Evolutionary conservation across 2,113 vertebrate species (phyloP).

Genomic region (Trematomus loennbergii): DNA sequence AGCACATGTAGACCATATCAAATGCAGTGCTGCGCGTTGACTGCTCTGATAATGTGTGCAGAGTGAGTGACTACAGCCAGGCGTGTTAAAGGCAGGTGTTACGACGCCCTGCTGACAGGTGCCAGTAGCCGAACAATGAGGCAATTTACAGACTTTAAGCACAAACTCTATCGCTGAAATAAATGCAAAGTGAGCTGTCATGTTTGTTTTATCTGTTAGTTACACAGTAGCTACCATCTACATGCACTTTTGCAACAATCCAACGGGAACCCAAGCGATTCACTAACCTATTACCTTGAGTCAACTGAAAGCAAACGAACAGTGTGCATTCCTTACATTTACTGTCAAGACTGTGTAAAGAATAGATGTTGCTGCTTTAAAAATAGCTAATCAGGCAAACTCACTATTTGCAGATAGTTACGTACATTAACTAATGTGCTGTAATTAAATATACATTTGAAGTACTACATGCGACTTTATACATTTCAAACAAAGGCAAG

Average conservation of each 20-base stretch:
- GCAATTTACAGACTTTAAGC: background rate
- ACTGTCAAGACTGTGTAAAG: background rate
- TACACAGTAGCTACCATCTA: background rate
- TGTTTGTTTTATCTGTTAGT: background rate
- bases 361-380: background rate
- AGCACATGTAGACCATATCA: background rate
- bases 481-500: background rate
- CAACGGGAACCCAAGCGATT: background rate
- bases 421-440: too few relatives aligned
- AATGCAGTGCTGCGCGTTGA: background rate
- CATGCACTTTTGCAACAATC: background rate
- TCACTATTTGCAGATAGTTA: background rate
- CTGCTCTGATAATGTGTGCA: background rate
- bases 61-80: conserved; percentile 19
- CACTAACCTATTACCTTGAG: background rate
- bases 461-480: background rate
- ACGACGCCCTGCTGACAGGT: background rate
- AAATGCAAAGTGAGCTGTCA: background rate
- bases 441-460: background rate
- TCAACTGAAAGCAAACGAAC: background rate
- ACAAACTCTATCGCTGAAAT: background rate
- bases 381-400: background rate
- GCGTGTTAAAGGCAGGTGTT: conserved; percentile 1
- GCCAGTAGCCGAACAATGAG: background rate
- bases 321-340: background rate